Evolutionary conservation across 2,797 vertebrate genomes (phyloP), one percentile per base, ranked within the genome.

Genomic region (Ptychadena robeensis): DNA sequence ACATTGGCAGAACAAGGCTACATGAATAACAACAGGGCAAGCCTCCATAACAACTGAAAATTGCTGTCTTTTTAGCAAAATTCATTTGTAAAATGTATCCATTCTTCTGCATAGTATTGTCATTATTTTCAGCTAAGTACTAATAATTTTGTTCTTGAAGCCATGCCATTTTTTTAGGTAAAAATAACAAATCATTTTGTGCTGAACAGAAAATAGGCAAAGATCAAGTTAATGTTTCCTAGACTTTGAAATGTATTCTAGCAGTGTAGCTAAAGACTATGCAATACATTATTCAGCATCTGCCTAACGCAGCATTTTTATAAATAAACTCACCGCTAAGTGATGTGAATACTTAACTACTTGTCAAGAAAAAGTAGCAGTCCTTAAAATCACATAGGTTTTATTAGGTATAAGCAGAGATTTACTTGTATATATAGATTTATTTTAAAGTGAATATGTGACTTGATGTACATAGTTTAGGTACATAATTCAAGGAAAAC

Each of bases 251-350:
- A 80, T 37, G 15, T 65, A 63, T 61, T 34, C 27, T 37, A 34
- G 27, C 57, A 37, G 34, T 72, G 25, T 44, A 34, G 57, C 30
- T 65, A 25, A 63, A 37, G 37, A 64, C 22, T 59, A 34, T 8
- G 2, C 22, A 27, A 53, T 81, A 32, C 28, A 81, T 73, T 72
- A 72, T 37, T 72, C 57, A 25, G 30, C 30, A 71, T 71, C 22
- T 11, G 27, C 40, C 68, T 40, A 35, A 66, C 70, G 37, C 70
- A 73, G 69, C 70, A 81, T 44, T 66, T 75, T 73, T 73, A 81
- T 73, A 81, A 81, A 65, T 80, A 71, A 80, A 63, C 32, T 12
- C 53, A 71, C 70, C 66, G 70, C 79, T 81, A 12, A 73, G 5
- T 44, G 27, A 31, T 73, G n/a, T n/a, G 22, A 4, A 73, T 63